These are phyloP conservation scores for Miniopterus natalensis DNA, from an alignment of 2,113 vertebrate genomes.

Conservation along the genomic window DNA sequence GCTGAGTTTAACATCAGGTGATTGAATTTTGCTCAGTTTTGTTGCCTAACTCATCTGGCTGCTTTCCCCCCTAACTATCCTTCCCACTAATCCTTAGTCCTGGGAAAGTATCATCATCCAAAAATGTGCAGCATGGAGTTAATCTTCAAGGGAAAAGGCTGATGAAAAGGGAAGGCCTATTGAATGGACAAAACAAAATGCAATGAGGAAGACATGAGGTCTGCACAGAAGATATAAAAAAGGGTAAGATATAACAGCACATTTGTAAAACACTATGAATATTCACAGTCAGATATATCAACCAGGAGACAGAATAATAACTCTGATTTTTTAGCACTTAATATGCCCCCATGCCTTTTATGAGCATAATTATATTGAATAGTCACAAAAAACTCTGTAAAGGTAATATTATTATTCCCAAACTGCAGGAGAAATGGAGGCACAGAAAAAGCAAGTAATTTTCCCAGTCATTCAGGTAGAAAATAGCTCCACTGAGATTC, in stretches of 20 bases:
- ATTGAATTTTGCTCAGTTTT: constrained; percentile 9
- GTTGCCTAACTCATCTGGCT: background rate
- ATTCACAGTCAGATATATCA: background rate
- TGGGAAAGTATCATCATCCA: constrained; percentile 15
- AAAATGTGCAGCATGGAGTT: background rate
- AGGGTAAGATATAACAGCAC: background rate
- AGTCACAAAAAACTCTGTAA: constrained; percentile 30
- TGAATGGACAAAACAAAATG: background rate
- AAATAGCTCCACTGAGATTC: constrained; percentile 64
- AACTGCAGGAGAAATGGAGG: constrained; percentile 16
- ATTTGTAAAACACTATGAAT: background rate
- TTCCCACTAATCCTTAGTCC: background rate
- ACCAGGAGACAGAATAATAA: background rate
- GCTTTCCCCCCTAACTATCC: background rate
- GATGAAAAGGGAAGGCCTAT: constrained; percentile 11
- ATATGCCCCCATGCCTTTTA: background rate
- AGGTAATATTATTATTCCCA: constrained; percentile 53
- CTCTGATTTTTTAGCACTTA: background rate
- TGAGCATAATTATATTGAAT: constrained; percentile 44
- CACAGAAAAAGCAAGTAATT: constrained; percentile 64
- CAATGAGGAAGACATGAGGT: background rate
- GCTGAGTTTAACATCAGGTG: background rate
- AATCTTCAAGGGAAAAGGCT: background rate
- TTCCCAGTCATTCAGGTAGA: constrained; percentile 55
- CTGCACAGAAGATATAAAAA: background rate